Conservation (phyloP, 37 sponge, comb jelly and placozoan genomes). For the Dysidea cf. avara region DNA sequence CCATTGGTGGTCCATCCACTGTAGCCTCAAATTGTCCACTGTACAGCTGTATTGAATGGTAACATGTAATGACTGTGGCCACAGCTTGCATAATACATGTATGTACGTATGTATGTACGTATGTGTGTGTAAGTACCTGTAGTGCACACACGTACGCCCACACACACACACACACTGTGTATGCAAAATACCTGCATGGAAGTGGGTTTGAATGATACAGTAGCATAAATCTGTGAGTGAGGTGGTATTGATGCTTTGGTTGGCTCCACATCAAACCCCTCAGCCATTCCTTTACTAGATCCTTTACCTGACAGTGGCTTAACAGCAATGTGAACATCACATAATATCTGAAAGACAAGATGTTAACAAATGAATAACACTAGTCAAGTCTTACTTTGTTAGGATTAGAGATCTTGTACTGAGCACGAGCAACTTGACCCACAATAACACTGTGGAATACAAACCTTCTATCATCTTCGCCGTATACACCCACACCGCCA, state of each 20-base stretch:
- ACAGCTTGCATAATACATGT: background rate
- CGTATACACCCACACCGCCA: constrained; percentile 81
- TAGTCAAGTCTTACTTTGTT: constrained; percentile 60
- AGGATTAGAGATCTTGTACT: constrained; percentile 85
- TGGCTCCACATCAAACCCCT: constrained; percentile 89
- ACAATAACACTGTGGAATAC: constrained; percentile 90
- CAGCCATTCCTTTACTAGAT: constrained; percentile 46
- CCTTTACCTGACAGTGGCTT: constrained; percentile 16
- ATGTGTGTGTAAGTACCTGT: background rate
- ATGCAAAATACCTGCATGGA: constrained; percentile 74
- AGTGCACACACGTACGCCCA: too few relatives aligned
- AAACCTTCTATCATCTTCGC: constrained; percentile 89
- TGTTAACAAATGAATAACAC: background rate
- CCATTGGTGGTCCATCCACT: constrained; percentile 43
- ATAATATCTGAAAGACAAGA: constrained; percentile 58
- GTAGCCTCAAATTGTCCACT: constrained; percentile 66
- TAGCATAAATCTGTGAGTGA: constrained; percentile 86
- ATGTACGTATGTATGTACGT: background rate
- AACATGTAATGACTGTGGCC: background rate
- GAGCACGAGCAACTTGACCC: constrained; percentile 74
- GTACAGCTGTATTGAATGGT: constrained; percentile 27
- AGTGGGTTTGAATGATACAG: constrained; percentile 83
- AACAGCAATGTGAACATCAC: constrained; percentile 70
- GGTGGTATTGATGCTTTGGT: constrained; percentile 68
- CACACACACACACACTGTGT: too few relatives aligned